Evolutionary conservation across 2,797 vertebrate species (phyloP).

Genomic region (Lacerta agilis): DNA sequence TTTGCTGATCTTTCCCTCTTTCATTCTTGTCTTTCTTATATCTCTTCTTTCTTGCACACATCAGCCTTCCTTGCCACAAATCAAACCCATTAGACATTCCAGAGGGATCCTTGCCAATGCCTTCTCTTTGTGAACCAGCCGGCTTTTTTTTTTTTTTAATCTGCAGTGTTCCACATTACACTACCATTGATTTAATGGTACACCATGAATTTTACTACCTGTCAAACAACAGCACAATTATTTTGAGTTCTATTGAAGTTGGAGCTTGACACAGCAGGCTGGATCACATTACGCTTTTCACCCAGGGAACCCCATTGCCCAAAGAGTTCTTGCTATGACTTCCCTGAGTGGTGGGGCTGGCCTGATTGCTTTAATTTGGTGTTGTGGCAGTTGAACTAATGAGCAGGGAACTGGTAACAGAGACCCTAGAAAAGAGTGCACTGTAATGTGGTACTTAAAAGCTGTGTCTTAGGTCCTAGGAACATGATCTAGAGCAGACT

Average conservation of each 20-base stretch:
- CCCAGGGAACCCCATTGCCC: constrained; percentile 26
- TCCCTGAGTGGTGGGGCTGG: not conserved
- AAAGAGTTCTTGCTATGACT: constrained; percentile 11
- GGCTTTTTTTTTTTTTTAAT: constrained; percentile 58
- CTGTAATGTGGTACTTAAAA: not conserved
- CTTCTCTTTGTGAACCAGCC: constrained; percentile 56
- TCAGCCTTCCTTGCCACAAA: constrained; percentile 55
- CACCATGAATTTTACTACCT: constrained; percentile 72
- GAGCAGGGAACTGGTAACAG: accelerated
- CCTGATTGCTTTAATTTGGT: constrained; percentile 18
- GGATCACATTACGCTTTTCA: constrained; percentile 65
- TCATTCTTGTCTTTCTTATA: constrained; percentile 27
- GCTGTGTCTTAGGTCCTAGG: not conserved
- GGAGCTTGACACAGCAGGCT: constrained; percentile 59
- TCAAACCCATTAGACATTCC: constrained; percentile 61
- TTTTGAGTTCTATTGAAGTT: constrained; percentile 68
- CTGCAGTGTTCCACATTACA: constrained; percentile 65
- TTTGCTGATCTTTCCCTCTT: constrained; percentile 32
- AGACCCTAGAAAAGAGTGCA: not conserved
- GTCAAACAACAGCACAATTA: constrained; percentile 71
- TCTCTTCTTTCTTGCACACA: constrained; percentile 17
- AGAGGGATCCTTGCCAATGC: constrained; percentile 53
- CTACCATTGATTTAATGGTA: constrained; percentile 72
- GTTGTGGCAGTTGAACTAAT: constrained; percentile 4
- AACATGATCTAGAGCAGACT: not conserved